Conservation (phyloP, 2,113 vertebrate species). For the Elgaria multicarinata region DNA sequence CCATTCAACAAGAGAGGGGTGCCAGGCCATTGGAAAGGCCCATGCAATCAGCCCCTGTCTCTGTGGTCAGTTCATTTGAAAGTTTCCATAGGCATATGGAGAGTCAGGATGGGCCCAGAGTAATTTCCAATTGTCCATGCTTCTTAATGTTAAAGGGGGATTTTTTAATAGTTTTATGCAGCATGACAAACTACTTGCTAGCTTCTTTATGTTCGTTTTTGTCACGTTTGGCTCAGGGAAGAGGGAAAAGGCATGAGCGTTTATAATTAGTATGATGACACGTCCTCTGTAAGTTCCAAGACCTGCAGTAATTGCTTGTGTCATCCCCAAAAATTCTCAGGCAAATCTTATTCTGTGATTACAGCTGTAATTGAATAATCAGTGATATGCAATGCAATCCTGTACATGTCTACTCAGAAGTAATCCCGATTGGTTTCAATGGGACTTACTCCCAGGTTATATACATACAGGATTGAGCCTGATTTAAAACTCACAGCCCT, state of each 20-base stretch:
- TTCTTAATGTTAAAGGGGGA: neutral
- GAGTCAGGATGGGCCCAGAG: neutral
- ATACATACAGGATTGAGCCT: neutral
- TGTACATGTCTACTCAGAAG: neutral
- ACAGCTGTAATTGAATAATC: neutral
- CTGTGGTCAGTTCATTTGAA: neutral
- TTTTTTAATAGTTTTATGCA: neutral
- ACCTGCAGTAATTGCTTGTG: neutral
- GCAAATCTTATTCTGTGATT: neutral
- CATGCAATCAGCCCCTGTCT: neutral
- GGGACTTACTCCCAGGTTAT: neutral
- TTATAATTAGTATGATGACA: neutral
- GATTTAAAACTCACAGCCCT: neutral
- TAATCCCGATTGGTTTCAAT: neutral
- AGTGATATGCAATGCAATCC: neutral
- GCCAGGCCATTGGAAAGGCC: neutral
- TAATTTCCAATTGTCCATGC: neutral
- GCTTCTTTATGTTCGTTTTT: neutral
- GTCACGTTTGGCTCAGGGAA: neutral
- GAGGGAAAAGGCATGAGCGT: neutral
- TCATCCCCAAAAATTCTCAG: neutral
- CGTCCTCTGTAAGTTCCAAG: neutral
- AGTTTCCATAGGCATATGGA: neutral
- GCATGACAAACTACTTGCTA: neutral
- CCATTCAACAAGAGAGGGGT: too few species aligned